Conservation (phyloP, 1,140 invertebrate species). For the Nomia melanderi region DNA sequence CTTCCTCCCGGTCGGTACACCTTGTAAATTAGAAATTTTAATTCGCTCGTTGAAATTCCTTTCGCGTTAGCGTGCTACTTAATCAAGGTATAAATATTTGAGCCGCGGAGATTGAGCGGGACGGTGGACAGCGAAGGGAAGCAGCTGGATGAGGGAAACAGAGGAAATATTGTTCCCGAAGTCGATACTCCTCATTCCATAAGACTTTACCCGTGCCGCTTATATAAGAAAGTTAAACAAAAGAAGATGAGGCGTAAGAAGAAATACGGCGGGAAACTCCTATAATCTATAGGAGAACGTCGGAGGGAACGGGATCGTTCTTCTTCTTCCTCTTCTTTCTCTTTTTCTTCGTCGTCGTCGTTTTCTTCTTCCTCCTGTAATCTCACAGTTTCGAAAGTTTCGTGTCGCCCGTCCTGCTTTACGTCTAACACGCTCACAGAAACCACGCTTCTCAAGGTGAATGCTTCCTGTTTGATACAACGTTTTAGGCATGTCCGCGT, state of each 20-base stretch:
- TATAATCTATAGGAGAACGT: slow-evolving; percentile 47
- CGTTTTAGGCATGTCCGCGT: not conserved
- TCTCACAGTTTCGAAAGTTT: slow-evolving; percentile 37
- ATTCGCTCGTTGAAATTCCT: slow-evolving; percentile 1
- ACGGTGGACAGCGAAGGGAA: not conserved
- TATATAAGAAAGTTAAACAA: slow-evolving; percentile 57
- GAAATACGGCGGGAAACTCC: slow-evolving; percentile 35
- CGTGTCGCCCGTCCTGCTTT: not conserved
- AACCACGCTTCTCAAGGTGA: not conserved
- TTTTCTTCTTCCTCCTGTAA: slow-evolving; percentile 12
- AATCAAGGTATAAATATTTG: slow-evolving; percentile 47
- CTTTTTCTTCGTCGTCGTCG: not conserved
- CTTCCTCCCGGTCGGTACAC: not conserved
- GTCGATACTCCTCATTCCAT: slow-evolving; percentile 16
- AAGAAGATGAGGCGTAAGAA: slow-evolving; percentile 35
- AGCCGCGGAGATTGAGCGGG: not conserved
- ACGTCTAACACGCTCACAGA: slow-evolving; percentile 2
- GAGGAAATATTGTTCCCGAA: slow-evolving; percentile 64
- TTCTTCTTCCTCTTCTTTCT: not conserved
- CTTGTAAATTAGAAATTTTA: slow-evolving; percentile 9
- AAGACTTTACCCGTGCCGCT: slow-evolving; percentile 31
- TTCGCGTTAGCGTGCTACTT: not conserved
- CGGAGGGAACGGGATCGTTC: slow-evolving; percentile 36
- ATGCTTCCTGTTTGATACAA: not conserved
- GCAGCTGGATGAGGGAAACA: slow-evolving; percentile 47